phyloP scores from a whole-genome alignment of 2,113 vertebrate species.

The Grammomys surdaster region DNA sequence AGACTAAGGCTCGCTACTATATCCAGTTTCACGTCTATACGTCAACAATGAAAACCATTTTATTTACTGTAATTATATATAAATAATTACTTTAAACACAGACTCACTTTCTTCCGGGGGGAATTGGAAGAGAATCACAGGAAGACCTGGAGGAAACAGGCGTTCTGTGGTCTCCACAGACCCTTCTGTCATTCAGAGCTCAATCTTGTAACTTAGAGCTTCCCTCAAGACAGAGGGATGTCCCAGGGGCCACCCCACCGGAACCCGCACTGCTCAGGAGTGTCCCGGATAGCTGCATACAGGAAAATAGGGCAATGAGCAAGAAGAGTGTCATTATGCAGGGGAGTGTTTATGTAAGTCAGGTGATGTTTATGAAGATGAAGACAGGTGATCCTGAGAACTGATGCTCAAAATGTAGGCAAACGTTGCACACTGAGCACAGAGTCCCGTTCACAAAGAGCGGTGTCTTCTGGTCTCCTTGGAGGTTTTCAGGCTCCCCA shows the following conservation, averaged over 20 bases:
- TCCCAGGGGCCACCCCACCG: not conserved
- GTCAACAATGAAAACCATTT: not conserved
- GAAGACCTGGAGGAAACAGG: fast-evolving
- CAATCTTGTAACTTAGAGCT: not conserved
- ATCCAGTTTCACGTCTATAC: not conserved
- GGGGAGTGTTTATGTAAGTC: not conserved
- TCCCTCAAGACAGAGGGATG: not conserved
- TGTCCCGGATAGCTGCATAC: not conserved
- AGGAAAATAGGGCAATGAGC: not conserved
- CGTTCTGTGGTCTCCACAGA: fast-evolving
- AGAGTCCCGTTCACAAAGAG: too few relatives aligned
- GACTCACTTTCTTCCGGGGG: not conserved
- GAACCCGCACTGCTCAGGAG: not conserved
- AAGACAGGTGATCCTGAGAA: not conserved
- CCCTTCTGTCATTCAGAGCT: not conserved
- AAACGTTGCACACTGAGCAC: not conserved
- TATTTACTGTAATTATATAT: not conserved
- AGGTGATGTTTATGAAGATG: not conserved
- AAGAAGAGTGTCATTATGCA: not conserved
- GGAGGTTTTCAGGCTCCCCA: not conserved
- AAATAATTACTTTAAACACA: not conserved
- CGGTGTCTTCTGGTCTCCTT: too few relatives aligned
- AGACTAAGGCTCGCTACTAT: not conserved
- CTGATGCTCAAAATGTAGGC: not conserved
- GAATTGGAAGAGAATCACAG: not conserved